phyloP scores from a whole-genome alignment of 2,888 invertebrate species.

The Notodonta dromedarius region DNA sequence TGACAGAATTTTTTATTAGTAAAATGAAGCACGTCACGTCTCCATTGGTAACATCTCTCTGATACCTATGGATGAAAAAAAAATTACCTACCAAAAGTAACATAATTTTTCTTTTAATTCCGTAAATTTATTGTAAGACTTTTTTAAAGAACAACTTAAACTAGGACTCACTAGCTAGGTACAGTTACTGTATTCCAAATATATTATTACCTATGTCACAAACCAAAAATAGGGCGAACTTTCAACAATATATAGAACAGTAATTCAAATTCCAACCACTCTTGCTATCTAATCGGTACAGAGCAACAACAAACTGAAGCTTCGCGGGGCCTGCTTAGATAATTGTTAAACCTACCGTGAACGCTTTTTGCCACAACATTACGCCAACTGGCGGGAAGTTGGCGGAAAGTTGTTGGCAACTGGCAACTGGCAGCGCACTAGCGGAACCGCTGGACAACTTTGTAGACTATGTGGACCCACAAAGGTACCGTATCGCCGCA shows the following conservation, averaged over 20 bases:
- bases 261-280: slow-evolving; percentile 15
- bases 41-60: too few relatives aligned
- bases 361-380: slow-evolving; percentile 81
- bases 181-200: too few relatives aligned
- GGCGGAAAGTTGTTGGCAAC: slow-evolving; percentile 61
- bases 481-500: slow-evolving; percentile 79
- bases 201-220: too few relatives aligned
- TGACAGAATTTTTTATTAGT: too few relatives aligned
- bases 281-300: slow-evolving; percentile 36
- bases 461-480: slow-evolving; percentile 78
- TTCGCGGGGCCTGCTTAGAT: slow-evolving; percentile 75
- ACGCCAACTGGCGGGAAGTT: slow-evolving; percentile 69
- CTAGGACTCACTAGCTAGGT: too few relatives aligned
- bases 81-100: too few relatives aligned
- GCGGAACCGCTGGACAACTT: slow-evolving; percentile 60
- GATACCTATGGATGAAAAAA: too few relatives aligned
- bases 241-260: slow-evolving; percentile 1
- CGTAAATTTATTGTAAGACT: too few relatives aligned
- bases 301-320: slow-evolving; percentile 65
- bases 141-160: too few relatives aligned
- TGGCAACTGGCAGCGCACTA: slow-evolving; percentile 67
- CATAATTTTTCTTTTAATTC: too few relatives aligned
- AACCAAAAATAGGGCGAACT: too few relatives aligned
- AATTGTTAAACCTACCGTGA: slow-evolving; percentile 82
- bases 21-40: too few relatives aligned